Evolutionary conservation across 2,113 vertebrate species (phyloP), one percentile per base, ranked within the genome.

Genomic region (Pluvianellus socialis): DNA sequence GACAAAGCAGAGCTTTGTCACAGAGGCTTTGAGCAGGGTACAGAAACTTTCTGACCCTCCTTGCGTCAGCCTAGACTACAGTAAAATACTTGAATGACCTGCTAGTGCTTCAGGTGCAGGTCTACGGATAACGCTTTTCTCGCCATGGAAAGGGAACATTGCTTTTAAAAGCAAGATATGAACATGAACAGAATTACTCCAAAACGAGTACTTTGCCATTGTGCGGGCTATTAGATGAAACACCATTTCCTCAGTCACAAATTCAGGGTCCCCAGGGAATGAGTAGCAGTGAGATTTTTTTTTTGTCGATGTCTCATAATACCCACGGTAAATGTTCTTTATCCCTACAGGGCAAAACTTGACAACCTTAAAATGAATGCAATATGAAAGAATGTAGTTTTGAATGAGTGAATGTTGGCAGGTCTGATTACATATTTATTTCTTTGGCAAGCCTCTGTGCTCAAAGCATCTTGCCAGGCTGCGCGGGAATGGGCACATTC

Each of bases 341-440:
- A 59, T 63, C 14, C 63, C 82, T 83, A 56, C 47, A 63, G 47
- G 82, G 59, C 65, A 86, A 84, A 94, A 38, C 44, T 44, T 90
- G 63, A 88, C 67, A 59, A 66, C 19, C 21, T 94, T 86, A 77
- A 88, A 92, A 90, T 90, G 30, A 90, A 88, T 92, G 90, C 72
- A 67, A 23, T 47, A 63, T 52, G 55, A 80, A 93, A 73, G 67
- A 93, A 80, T 59, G 67, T 80, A 47, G 27, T 92, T 94, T 83
- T 80, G 75, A 86, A 76, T 84, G 68, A 86, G 79, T 73, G 71
- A 84, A 83, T 79, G 59, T 83, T 96, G 86, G 71, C 63, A 92
- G 79, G 55, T 93, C 56, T 92, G 68, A 73, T 91, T 82, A 75
- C 49, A 14, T 68, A 93, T 86, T 96, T 94, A 83, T 84, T 96